Evolutionary conservation across 2,888 invertebrate species (phyloP).

Genomic region (Caenorhabditis drosophilae): DNA sequence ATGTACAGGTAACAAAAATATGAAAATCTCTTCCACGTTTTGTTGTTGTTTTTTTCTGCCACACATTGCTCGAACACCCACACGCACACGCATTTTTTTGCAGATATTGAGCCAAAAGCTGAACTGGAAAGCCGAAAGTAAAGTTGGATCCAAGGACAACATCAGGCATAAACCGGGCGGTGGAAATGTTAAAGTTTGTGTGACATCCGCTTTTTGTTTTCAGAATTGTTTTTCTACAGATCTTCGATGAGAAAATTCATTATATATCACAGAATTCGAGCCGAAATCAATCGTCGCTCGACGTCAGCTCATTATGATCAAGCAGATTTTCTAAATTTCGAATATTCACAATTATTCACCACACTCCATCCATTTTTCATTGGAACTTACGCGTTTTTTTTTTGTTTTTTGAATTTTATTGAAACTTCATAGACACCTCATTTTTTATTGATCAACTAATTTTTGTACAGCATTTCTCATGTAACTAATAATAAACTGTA

Average conservation of each 20-base stretch:
- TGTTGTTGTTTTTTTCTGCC: too few species aligned
- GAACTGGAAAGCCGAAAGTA: conserved; percentile 75
- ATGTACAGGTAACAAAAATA: conserved; percentile 76
- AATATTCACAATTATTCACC: neutral
- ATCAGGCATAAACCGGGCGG: conserved; percentile 81
- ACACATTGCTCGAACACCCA: too few species aligned
- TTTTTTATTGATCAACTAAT: conserved; percentile 9
- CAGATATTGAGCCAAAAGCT: conserved; percentile 49
- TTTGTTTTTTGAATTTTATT: neutral
- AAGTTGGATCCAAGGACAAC: conserved; percentile 89
- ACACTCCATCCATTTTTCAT: neutral
- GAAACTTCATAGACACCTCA: neutral
- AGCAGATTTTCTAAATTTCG: conserved; percentile 3
- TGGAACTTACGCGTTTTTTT: neutral
- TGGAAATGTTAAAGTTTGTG: conserved; percentile 80
- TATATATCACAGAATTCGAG: conserved; percentile 29
- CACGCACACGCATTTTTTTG: conserved; percentile 15
- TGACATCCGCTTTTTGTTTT: conserved; percentile 24
- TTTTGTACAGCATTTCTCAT: conserved; percentile 17
- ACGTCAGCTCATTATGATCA: conserved; percentile 30
- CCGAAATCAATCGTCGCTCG: conserved; percentile 20
- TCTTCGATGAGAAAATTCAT: conserved; percentile 45
- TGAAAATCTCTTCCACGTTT: neutral
- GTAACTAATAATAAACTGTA: too few species aligned
- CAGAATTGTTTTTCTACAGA: conserved; percentile 17